phyloP scores from a whole-genome alignment of 2,888 invertebrate genomes.

The Mellilla xanthometata region DNA sequence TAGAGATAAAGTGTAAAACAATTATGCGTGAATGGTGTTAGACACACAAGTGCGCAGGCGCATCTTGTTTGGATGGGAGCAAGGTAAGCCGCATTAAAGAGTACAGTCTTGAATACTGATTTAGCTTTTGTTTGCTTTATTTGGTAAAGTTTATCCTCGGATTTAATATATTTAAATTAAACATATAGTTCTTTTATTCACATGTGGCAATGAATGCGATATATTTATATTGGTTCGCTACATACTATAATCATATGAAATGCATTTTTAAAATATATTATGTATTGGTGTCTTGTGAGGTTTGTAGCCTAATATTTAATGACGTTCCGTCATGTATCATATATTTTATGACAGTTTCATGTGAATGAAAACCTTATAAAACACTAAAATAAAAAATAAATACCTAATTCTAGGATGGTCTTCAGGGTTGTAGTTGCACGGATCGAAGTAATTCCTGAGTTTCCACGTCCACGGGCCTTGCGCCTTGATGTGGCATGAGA shows the following conservation, averaged over 20 bases:
- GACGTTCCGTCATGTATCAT: no score
- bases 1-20: slow-evolving; percentile 18
- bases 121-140: slow-evolving; percentile 10
- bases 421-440: slow-evolving; percentile 93
- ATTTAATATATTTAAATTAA: not conserved
- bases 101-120: slow-evolving; percentile 9
- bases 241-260: no score
- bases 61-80: slow-evolving; percentile 7
- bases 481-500: slow-evolving; percentile 96
- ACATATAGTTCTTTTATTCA: no score
- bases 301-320: no score
- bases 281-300: no score
- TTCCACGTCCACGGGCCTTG: slow-evolving; percentile 99
- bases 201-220: no score
- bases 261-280: no score
- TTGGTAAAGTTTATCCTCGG: slow-evolving; percentile 3
- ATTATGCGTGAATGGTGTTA: slow-evolving; percentile 7
- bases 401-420: slow-evolving; percentile 90
- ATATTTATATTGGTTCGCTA: no score
- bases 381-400: no score
- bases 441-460: slow-evolving; percentile 95
- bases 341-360: no score
- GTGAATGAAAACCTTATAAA: no score
- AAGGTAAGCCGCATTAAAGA: slow-evolving; percentile 14
- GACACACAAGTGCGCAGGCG: not conserved